Base-by-base conservation (phyloP, 2,797 vertebrate species). In the Phylloscopus collybita region DNA sequence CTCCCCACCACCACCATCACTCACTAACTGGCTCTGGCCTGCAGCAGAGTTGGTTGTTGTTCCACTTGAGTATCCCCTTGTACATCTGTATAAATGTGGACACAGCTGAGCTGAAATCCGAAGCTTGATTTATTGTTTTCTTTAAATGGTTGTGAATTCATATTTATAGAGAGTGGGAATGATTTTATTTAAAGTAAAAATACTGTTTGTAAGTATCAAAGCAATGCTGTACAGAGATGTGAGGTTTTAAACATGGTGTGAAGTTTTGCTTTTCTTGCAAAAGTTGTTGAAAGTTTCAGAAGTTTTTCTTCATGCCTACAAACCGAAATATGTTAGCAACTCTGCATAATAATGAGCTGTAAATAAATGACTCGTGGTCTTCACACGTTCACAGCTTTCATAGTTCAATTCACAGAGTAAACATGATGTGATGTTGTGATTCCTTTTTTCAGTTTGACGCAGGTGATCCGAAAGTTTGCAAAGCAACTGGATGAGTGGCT, bases 401-500 rank as follows among this genome's bases (percentile, higher is more conserved):
- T 17, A 45, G 23, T 26, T 22, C 25, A 61, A 81, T 57, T 62
- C 47, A 54, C 6, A 40, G 47, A 42, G 14, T 27, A 56, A 76
- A 75, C 11, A 1, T 47, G 40, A 65, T 92, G 25, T 96, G 36
- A 96, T 65, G 10, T 5, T 44, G 18, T 93, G 50, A 14, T 96
- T 96, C 96, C 80, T 94, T 71, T 79, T 76, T 96, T 53, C 95
- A 99, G 99, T 98, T 98, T 99, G 97, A 99, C 99, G 25, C 99
- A 99, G 98, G 99, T 99, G 93, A 99, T 99, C 84, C 98, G 99
- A 60, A 99, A 99, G 97, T 99, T 99, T 98, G 99, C 99, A 97
- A 99, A 99, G 98, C 99, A 99, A 95, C 98, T 99, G 83, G 99
- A 99, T 9, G 99, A 99, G 96, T 99, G 99, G 99, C 98, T 99